Conservation (phyloP, 2,888 invertebrate genomes). For the Acanthopleura granulata region DNA sequence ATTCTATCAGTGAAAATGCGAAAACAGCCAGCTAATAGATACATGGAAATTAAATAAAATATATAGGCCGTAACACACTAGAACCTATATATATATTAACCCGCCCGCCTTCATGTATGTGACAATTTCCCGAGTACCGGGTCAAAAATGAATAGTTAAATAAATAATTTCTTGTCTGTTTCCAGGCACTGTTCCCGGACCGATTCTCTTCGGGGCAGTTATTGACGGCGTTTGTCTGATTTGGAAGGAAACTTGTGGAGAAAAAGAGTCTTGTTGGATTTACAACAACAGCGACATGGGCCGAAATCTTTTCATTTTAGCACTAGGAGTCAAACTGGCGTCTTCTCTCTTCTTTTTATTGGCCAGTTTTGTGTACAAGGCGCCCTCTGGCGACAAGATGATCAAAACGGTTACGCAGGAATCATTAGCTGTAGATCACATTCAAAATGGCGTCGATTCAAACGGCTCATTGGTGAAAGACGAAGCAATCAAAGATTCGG, state of each 20-base stretch:
- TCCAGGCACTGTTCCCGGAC: conserved; percentile 17
- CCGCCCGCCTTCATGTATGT: too few species aligned
- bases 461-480: too few species aligned
- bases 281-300: not conserved
- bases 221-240: conserved; percentile 10
- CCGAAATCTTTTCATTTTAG: not conserved
- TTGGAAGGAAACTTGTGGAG: not conserved
- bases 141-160: too few species aligned
- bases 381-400: conserved; percentile 8
- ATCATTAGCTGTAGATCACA: not conserved
- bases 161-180: not conserved
- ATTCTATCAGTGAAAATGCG: too few species aligned
- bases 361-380: not conserved
- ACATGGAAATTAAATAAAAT: too few species aligned
- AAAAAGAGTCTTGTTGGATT: conserved; percentile 5
- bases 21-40: too few species aligned
- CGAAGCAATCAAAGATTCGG: too few species aligned
- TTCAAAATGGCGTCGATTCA: too few species aligned
- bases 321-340: not conserved
- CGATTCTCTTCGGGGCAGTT: conserved; percentile 14
- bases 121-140: too few species aligned
- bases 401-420: not conserved
- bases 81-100: too few species aligned
- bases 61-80: too few species aligned
- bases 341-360: not conserved